These are phyloP conservation scores for Volucella inflata DNA, from an alignment of 2,888 invertebrate species.

Conservation along the genomic window DNA sequence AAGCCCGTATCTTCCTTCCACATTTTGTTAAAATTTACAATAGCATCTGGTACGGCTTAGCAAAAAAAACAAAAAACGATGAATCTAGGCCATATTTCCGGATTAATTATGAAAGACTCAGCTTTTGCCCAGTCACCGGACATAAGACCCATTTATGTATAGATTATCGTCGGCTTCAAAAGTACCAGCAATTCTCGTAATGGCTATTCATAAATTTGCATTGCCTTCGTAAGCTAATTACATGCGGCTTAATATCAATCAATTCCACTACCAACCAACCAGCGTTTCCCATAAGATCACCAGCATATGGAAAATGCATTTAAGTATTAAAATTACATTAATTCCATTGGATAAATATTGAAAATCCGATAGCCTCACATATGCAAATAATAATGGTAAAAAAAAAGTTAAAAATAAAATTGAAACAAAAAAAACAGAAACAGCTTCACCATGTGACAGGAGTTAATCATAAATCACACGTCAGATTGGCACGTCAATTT, in stretches of 20 bases:
- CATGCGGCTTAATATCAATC: constrained; percentile 66
- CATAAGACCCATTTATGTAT: constrained; percentile 54
- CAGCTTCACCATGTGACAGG: constrained; percentile 39
- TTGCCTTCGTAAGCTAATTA: constrained; percentile 55
- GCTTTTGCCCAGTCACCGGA: background rate
- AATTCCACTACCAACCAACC: constrained; percentile 23
- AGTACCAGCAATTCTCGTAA: constrained; percentile 10
- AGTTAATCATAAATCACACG: constrained; percentile 70
- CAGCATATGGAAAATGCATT: constrained; percentile 54
- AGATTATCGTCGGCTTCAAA: constrained; percentile 46
- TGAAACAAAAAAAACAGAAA: background rate
- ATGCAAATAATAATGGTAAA: constrained; percentile 24
- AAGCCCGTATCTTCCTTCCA: too few species aligned
- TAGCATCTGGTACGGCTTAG: too few species aligned
- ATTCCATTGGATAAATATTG: constrained; percentile 70
- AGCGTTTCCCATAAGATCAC: constrained; percentile 33
- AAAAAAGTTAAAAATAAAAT: constrained; percentile 7
- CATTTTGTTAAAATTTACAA: too few species aligned
- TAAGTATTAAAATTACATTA: constrained; percentile 73
- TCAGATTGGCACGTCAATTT: constrained; percentile 38
- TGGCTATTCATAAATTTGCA: constrained; percentile 29
- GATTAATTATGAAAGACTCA: background rate
- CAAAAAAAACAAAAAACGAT: too few species aligned
- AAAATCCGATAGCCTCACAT: constrained; percentile 24
- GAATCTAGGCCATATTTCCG: too few species aligned